A percentile compares a stretch with the other conserved stretches of the same genome.
Conservation (phyloP, 2,797 vertebrate species). For the Cyprinella venusta region DNA sequence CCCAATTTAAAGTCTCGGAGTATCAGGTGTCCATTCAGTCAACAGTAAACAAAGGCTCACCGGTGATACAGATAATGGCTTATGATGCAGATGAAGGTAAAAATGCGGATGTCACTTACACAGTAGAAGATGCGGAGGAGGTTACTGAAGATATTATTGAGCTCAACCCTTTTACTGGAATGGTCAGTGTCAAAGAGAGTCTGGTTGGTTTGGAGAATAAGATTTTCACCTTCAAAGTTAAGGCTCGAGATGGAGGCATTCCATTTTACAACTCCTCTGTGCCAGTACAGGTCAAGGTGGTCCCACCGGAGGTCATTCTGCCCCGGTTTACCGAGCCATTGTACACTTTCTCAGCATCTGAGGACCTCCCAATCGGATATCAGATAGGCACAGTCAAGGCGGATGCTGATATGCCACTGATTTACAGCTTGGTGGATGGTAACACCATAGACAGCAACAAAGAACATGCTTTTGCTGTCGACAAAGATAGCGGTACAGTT, state of each 20-base stretch:
- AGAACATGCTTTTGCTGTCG: constrained; percentile 88
- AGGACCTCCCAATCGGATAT: constrained; percentile 89
- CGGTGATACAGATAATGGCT: constrained; percentile 92
- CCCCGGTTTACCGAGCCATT: constrained; percentile 96
- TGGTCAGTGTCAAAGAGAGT: constrained; percentile 91
- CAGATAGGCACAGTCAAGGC: constrained; percentile 92
- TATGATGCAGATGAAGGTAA: constrained; percentile 95
- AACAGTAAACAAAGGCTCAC: constrained; percentile 89
- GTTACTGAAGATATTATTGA: constrained; percentile 88
- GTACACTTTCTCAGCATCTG: constrained; percentile 91
- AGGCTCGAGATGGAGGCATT: constrained; percentile 90
- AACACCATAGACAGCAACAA: constrained; percentile 94
- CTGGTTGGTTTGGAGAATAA: constrained; percentile 90
- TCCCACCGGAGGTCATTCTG: constrained; percentile 88
- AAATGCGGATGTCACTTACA: constrained; percentile 96
- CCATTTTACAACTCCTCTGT: constrained; percentile 91
- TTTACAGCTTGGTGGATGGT: constrained; percentile 95
- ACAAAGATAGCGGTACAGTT: constrained; percentile 86
- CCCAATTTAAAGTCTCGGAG: constrained; percentile 89
- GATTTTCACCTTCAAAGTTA: constrained; percentile 92
- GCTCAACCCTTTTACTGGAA: constrained; percentile 91
- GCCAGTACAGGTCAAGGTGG: constrained; percentile 89
- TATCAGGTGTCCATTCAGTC: constrained; percentile 93
- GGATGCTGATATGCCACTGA: constrained; percentile 87
- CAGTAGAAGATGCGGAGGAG: constrained; percentile 84